Percentiles rank a stretch among this genome's conserved stretches.
Evolutionary conservation across 1,140 invertebrate species (phyloP).

Genomic region (Branchinecta lindahli): DNA sequence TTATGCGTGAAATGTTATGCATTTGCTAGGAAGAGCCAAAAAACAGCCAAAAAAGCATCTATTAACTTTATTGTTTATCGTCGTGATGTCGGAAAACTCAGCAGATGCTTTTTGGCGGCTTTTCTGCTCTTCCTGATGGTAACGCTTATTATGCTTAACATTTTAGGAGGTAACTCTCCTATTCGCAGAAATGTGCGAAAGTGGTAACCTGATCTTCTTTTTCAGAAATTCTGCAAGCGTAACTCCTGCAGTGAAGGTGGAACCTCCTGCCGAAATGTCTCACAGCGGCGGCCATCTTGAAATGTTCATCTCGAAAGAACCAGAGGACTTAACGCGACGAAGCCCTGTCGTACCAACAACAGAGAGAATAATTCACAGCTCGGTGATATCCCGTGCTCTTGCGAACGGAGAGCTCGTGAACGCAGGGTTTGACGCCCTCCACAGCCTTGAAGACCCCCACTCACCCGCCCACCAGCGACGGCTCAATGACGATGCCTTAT

Average conservation of each 20-base stretch:
- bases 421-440: slow-evolving; percentile 6
- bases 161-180: too few relatives aligned
- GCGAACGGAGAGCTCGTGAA: slow-evolving; percentile 24
- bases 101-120: too few relatives aligned
- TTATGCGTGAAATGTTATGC: too few relatives aligned
- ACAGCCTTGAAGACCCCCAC: not conserved
- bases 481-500: not conserved
- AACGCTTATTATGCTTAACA: too few relatives aligned
- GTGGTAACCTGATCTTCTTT: not conserved
- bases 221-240: not conserved
- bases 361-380: slow-evolving; percentile 30
- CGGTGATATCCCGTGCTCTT: slow-evolving; percentile 22
- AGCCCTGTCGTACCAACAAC: slow-evolving; percentile 35
- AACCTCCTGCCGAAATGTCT: not conserved
- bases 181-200: too few relatives aligned
- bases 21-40: too few relatives aligned
- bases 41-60: too few relatives aligned
- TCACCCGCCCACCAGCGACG: not conserved
- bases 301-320: slow-evolving; percentile 31
- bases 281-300: not conserved
- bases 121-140: too few relatives aligned
- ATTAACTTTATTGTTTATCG: too few relatives aligned
- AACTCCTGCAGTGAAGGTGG: not conserved
- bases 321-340: slow-evolving; percentile 42
- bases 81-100: too few relatives aligned